phyloP scores from a whole-genome alignment of 2,888 invertebrate species.

The Leptarthrus brevirostris region DNA sequence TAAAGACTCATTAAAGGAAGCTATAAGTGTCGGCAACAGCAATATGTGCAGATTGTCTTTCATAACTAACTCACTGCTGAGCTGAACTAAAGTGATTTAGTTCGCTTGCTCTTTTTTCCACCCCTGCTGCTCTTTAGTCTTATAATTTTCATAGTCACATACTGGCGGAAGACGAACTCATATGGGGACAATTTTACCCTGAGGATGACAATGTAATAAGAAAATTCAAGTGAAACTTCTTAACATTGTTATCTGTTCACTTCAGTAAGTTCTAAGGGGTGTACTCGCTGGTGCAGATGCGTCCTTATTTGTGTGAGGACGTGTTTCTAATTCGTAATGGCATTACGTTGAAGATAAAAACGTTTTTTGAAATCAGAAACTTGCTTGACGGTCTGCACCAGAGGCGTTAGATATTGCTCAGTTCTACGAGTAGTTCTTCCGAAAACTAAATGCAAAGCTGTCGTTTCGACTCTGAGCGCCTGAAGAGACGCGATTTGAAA shows the following conservation, averaged over 20 bases:
- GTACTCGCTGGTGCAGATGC: slow-evolving; percentile 16
- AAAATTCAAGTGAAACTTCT: slow-evolving; percentile 49
- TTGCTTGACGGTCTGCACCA: slow-evolving; percentile 23
- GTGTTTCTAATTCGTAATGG: slow-evolving; percentile 43
- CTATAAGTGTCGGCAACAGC: not conserved
- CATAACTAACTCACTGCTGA: not conserved
- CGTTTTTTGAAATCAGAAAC: slow-evolving; percentile 36
- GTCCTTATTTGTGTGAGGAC: slow-evolving; percentile 42
- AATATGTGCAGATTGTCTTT: slow-evolving; percentile 10
- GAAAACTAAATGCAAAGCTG: not conserved
- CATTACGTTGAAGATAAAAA: slow-evolving; percentile 30
- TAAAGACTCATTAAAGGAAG: slow-evolving; percentile 9
- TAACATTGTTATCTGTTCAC: slow-evolving; percentile 50
- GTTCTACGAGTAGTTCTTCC: too few species aligned
- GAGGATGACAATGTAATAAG: slow-evolving; percentile 49
- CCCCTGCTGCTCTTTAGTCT: not conserved
- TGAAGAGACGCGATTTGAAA: not conserved
- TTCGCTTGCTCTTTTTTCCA: not conserved
- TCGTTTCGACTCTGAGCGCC: not conserved
- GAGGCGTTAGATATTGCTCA: slow-evolving; percentile 30
- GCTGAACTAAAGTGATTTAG: slow-evolving; percentile 39
- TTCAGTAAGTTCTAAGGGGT: slow-evolving; percentile 36
- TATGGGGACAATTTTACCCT: slow-evolving; percentile 44
- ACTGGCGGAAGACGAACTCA: slow-evolving; percentile 6
- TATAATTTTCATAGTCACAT: slow-evolving; percentile 43